Evolutionary conservation across 2,888 invertebrate genomes (phyloP).

Genomic region (Noctua janthe): DNA sequence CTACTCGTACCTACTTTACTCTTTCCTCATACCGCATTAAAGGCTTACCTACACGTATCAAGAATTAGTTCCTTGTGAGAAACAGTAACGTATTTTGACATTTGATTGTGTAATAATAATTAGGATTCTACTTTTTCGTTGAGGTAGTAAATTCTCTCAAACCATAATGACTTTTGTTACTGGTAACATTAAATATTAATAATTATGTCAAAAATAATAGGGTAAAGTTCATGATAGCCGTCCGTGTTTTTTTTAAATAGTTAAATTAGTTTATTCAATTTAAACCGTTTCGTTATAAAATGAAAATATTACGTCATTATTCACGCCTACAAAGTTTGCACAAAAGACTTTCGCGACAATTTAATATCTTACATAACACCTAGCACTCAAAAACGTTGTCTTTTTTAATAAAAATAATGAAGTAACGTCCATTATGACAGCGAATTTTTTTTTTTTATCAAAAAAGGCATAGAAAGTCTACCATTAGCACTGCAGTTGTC

Average conservation of each 20-base stretch:
- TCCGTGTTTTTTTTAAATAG: not conserved
- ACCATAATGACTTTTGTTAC: not conserved
- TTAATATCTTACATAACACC: not conserved
- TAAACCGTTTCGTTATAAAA: not conserved
- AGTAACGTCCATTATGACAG: not conserved
- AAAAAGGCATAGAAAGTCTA: conserved; percentile 23
- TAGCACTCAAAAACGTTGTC: not conserved
- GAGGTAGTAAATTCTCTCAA: not conserved
- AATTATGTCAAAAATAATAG: not conserved
- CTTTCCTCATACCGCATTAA: too few species aligned
- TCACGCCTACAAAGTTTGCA: not conserved
- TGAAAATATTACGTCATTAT: not conserved
- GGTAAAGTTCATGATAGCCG: conserved; percentile 1
- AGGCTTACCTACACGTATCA: not conserved
- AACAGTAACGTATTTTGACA: too few species aligned
- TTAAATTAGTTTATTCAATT: not conserved
- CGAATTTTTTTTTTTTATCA: conserved; percentile 2
- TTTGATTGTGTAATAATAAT: not conserved
- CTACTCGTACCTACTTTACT: not conserved
- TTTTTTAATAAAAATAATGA: conserved; percentile 6
- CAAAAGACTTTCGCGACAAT: not conserved
- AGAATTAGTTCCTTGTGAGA: too few species aligned
- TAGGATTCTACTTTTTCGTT: not conserved
- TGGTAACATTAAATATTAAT: conserved; percentile 14
- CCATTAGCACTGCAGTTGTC: conserved; percentile 23